These are phyloP conservation scores for Muntiacus muntjak DNA, from an alignment of 2,113 vertebrate species.

Conservation along the genomic window DNA sequence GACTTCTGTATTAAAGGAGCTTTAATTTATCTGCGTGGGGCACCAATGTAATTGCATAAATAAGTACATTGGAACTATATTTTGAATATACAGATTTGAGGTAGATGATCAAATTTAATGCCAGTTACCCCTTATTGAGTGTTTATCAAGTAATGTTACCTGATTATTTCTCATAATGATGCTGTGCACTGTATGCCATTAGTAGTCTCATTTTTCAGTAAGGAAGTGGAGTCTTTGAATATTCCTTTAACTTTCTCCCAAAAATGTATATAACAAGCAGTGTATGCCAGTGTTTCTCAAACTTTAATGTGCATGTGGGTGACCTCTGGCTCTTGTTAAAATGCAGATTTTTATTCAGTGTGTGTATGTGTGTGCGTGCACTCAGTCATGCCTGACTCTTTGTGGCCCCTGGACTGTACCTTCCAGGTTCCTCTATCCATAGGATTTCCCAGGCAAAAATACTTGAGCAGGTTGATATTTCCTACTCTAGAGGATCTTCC, in stretches of 20 bases:
- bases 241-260: neutral
- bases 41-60: neutral
- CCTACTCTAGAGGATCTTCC: neutral
- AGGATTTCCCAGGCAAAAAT: neutral
- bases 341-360: neutral
- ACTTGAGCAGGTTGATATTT: neutral
- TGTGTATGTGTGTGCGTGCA: accelerated
- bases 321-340: neutral
- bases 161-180: neutral
- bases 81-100: neutral
- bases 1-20: neutral
- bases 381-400: neutral
- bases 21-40: neutral
- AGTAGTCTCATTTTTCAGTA: neutral
- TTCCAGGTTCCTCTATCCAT: neutral
- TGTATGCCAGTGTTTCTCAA: neutral
- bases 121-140: neutral
- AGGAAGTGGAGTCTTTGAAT: neutral
- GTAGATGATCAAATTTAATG: neutral
- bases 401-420: neutral
- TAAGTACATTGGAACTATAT: neutral
- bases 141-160: neutral
- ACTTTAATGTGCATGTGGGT: neutral
- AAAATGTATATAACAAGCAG: neutral
- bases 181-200: neutral